Base-by-base conservation (phyloP, 2,113 vertebrate genomes). In the Dipodomys merriami region DNA sequence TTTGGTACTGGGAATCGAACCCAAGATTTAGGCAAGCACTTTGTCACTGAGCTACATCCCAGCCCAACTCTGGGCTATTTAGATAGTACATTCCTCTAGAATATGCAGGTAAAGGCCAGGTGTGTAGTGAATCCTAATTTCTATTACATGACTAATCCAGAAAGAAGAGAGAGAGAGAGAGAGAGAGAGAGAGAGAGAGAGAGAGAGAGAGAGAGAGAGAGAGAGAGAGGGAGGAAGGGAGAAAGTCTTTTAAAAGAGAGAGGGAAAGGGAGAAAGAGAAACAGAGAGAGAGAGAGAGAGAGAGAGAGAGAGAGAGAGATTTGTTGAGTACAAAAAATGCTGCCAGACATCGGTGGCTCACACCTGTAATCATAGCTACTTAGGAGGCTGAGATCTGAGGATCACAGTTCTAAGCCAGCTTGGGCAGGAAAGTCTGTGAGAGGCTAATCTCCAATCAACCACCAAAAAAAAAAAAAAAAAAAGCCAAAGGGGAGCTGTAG, bases 111-210 rank as follows among this genome's bases (percentile, higher is more conserved):
- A 83, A 87, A 30, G 23, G 65, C 27, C 68, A 60, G 23, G 67
- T 79, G 35, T 90, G n/a, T 46, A 64, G 30, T 71, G 49, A 91
- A 33, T 6, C 39, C 35, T 90, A 81, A 69, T 78, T 85, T 93
- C 85, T 44, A 74, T 67, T 84, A 62, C 83, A 5, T 53, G 44
- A 86, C 20, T 57, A 83, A 73, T 30, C 35, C 7, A 16, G 18
- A 73, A 12, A 73, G n/a, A 74, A 16, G 69, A 22, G 65, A 8
- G 39, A 60, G 79, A 3, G 44, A 74, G 35, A 74, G 53, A 30
- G 12, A 71, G 1, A 15, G 1, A 19, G 23, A 1, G 5, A 10
- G 5, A 29, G 39, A 22, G 9, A 6, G 30, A 25, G 25, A 73
- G 11, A 29, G 20, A 91, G 8, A 23, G 10, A 5, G 7, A n/a